A percentile compares a stretch with the other conserved stretches of the same genome.
Evolutionary conservation across 2,113 vertebrate genomes (phyloP).

Genomic region (Podilymbus podiceps): DNA sequence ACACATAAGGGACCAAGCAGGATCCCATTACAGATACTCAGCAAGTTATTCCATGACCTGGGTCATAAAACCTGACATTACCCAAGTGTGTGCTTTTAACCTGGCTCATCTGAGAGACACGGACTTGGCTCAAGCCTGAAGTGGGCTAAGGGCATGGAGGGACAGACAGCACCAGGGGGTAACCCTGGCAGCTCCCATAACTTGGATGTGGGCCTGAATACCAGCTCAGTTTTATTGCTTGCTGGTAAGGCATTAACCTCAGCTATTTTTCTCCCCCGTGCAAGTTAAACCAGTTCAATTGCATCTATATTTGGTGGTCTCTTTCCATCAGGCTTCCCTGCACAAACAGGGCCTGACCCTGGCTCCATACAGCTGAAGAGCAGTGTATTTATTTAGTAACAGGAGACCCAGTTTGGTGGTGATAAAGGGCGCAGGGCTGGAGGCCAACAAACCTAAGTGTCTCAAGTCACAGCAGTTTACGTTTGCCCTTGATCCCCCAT

Average conservation of each 20-base stretch:
- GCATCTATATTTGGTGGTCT: background rate
- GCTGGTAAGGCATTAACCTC: background rate
- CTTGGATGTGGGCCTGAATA: background rate
- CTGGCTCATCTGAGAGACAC: background rate
- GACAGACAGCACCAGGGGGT: background rate
- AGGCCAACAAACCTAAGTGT: background rate
- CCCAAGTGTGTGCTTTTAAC: background rate
- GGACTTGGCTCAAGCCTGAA: background rate
- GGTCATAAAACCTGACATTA: background rate
- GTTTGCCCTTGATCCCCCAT: background rate
- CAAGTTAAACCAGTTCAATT: background rate
- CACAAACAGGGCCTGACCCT: background rate
- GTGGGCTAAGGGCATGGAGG: background rate
- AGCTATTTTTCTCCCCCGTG: background rate
- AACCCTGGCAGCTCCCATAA: background rate
- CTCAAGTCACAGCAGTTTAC: background rate
- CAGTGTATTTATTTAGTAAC: background rate
- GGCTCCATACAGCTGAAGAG: background rate
- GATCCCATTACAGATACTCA: background rate
- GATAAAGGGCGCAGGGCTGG: background rate
- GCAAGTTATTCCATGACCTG: background rate
- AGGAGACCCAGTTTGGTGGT: background rate
- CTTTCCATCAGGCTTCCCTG: background rate
- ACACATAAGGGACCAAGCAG: background rate
- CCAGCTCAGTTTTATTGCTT: background rate